Conservation (phyloP, 1,140 invertebrate species). For the Heliconius congener region DNA sequence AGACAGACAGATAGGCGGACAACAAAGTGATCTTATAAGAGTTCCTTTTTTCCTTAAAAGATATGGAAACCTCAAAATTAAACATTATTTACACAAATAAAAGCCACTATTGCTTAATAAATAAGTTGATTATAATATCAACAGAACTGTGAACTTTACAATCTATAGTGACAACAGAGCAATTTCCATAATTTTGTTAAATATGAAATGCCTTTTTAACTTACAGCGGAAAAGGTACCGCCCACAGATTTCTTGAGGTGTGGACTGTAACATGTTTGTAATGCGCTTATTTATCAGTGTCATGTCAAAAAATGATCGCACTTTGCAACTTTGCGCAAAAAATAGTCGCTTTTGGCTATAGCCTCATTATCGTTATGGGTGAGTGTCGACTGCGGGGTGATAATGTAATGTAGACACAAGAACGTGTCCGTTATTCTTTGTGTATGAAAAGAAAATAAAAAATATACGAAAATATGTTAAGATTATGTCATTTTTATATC, state of each 20-base stretch:
- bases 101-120: neutral
- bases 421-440: neutral
- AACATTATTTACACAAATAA: too few relatives aligned
- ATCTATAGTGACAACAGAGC: neutral
- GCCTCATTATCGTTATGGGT: slow-evolving; percentile 19
- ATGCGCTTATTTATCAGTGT: slow-evolving; percentile 32
- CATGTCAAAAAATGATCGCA: slow-evolving; percentile 30
- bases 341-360: slow-evolving; percentile 32
- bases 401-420: neutral
- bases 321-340: slow-evolving; percentile 22
- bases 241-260: slow-evolving; percentile 22
- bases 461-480: too few relatives aligned
- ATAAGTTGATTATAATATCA: neutral
- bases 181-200: neutral
- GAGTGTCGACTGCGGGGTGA: neutral
- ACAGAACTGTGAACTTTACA: neutral
- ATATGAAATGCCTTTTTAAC: neutral
- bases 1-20: too few relatives aligned
- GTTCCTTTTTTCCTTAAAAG: too few relatives aligned
- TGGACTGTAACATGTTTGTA: slow-evolving; percentile 26
- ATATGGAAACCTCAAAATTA: too few relatives aligned
- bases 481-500: too few relatives aligned
- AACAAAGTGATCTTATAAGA: too few relatives aligned
- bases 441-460: neutral
- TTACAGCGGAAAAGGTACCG: slow-evolving; percentile 17